Evolutionary conservation across 2,113 vertebrate genomes (phyloP).

Genomic region (Rhipidura dahli): DNA sequence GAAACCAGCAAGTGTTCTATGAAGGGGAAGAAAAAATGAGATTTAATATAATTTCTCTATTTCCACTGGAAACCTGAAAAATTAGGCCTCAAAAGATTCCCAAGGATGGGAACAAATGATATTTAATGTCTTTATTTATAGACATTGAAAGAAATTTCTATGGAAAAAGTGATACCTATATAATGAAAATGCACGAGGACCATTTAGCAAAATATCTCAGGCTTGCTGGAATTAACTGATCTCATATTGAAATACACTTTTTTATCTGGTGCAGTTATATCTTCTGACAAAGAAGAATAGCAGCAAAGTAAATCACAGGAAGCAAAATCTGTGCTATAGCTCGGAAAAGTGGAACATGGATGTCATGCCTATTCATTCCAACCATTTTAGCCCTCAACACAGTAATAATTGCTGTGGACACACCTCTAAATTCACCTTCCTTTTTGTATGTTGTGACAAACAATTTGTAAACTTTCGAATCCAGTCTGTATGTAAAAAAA

Average conservation of each 20-base stretch:
- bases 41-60: background rate
- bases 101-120: background rate
- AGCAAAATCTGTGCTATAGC: background rate
- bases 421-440: background rate
- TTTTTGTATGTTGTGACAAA: conserved; percentile 45
- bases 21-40: background rate
- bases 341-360: background rate
- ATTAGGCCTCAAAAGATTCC: background rate
- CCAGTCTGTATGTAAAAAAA: background rate
- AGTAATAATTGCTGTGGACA: background rate
- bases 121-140: background rate
- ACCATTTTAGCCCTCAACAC: background rate
- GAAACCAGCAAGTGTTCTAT: background rate
- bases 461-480: background rate
- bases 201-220: background rate
- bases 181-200: background rate
- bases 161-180: background rate
- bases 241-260: background rate
- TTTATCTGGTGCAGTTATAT: background rate
- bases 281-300: background rate
- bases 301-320: background rate
- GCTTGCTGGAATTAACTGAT: background rate
- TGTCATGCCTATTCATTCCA: background rate
- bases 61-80: background rate
- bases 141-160: background rate